phyloP scores from a whole-genome alignment of 2,888 invertebrate genomes.

The Carpatolechia fugitivella region DNA sequence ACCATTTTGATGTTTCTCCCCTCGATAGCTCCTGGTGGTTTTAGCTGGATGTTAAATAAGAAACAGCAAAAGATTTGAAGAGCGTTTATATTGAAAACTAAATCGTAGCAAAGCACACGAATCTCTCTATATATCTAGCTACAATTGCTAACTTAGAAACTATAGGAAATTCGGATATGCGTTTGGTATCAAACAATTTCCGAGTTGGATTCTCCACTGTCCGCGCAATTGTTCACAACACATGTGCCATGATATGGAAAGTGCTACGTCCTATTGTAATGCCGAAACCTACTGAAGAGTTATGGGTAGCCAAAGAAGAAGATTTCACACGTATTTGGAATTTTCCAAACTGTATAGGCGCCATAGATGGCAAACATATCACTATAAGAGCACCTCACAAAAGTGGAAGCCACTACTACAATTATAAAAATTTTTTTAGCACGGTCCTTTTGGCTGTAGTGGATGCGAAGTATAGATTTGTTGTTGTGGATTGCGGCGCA shows the following conservation, averaged over 20 bases:
- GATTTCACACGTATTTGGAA: background rate
- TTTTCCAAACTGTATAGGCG: constrained; percentile 15
- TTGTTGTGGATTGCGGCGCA: constrained; percentile 15
- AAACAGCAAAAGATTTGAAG: no score
- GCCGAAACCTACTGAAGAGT: constrained; percentile 18
- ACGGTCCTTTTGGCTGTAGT: constrained; percentile 17
- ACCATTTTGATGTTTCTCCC: no score
- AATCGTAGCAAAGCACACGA: no score
- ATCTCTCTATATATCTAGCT: no score
- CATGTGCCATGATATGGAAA: constrained; percentile 18
- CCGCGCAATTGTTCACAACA: constrained; percentile 9
- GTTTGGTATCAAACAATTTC: no score
- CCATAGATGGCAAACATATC: constrained; percentile 15
- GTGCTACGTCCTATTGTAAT: constrained; percentile 15
- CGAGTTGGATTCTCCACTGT: constrained; percentile 17
- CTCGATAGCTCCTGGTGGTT: no score
- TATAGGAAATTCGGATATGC: no score
- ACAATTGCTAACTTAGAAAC: no score
- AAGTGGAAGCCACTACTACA: constrained; percentile 14
- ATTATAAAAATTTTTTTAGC: constrained; percentile 19
- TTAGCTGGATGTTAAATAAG: no score
- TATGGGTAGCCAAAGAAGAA: background rate
- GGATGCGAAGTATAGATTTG: constrained; percentile 17
- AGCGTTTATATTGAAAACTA: no score
- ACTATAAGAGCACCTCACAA: constrained; percentile 12